These are phyloP conservation scores for Castor canadensis DNA, from an alignment of 2,113 vertebrate genomes.

Conservation along the genomic window DNA sequence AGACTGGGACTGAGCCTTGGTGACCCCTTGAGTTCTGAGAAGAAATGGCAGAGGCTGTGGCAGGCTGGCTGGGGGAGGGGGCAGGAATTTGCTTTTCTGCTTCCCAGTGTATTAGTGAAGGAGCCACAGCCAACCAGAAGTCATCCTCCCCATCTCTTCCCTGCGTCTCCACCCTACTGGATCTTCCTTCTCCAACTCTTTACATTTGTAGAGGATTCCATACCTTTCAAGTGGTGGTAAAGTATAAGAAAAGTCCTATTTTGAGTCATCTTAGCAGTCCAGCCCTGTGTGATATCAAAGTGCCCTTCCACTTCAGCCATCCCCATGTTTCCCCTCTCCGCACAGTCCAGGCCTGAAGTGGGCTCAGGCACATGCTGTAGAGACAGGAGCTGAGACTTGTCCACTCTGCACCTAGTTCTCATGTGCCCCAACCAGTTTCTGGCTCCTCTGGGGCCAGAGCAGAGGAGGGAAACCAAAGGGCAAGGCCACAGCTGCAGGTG, in stretches of 20 bases:
- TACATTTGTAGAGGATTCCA: background rate
- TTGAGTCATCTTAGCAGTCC: background rate
- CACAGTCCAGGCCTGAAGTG: background rate
- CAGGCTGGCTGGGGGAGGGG: too few relatives aligned
- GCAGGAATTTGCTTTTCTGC: background rate
- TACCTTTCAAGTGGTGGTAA: background rate
- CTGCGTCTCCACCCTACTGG: background rate
- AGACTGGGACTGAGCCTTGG: background rate
- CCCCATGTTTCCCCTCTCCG: rapidly evolving
- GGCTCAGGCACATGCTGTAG: background rate
- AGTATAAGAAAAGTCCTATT: background rate
- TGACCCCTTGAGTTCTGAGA: background rate
- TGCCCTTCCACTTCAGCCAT: background rate
- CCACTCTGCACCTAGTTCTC: background rate
- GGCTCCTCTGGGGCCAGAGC: background rate
- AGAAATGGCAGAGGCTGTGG: background rate
- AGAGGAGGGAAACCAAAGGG: background rate
- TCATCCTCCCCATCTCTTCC: background rate
- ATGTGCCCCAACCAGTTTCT: background rate
- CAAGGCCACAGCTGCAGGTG: background rate
- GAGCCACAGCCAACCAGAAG: background rate
- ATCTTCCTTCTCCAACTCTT: background rate
- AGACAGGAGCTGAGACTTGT: background rate
- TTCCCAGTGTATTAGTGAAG: background rate
- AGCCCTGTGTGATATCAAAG: background rate